A percentile compares a stretch with the other conserved stretches of the same genome.
Evolutionary conservation across 2,888 invertebrate genomes (phyloP).

Genomic region (Allophyes oxyacanthae): DNA sequence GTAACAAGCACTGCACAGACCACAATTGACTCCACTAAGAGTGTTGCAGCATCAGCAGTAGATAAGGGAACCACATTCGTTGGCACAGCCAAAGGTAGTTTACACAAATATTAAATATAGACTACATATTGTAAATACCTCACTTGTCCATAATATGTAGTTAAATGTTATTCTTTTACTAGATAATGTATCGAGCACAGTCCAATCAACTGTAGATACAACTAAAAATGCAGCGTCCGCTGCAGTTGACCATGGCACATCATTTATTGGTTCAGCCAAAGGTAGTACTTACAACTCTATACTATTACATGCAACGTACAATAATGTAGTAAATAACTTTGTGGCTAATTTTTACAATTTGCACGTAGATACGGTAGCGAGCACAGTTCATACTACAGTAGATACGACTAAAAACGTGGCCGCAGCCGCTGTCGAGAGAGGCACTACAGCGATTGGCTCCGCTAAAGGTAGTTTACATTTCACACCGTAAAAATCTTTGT

Average conservation of each 20-base stretch:
- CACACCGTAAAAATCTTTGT: not conserved
- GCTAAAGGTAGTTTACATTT: constrained; percentile 53
- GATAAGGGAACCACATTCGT: constrained; percentile 65
- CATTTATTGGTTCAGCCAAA: constrained; percentile 41
- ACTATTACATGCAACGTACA: not conserved
- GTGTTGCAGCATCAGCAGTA: constrained; percentile 60
- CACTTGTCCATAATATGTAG: constrained; percentile 1
- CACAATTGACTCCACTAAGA: constrained; percentile 65
- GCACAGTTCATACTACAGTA: constrained; percentile 56
- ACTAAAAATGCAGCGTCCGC: constrained; percentile 68
- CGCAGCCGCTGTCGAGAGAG: constrained; percentile 57
- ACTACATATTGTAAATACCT: constrained; percentile 7
- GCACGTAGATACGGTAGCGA: constrained; percentile 43
- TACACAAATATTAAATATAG: constrained; percentile 2
- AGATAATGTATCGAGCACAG: constrained; percentile 66
- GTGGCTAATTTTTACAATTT: constrained; percentile 1
- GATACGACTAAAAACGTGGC: constrained; percentile 62
- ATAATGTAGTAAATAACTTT: not conserved
- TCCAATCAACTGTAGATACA: constrained; percentile 65
- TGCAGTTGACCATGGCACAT: constrained; percentile 65
- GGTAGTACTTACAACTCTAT: constrained; percentile 40
- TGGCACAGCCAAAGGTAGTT: constrained; percentile 67
- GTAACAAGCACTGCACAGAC: constrained; percentile 57
- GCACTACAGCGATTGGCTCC: constrained; percentile 48
- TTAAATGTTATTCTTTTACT: constrained; percentile 35